These are phyloP conservation scores for Helobdella robusta DNA, from an alignment of 2,888 invertebrate genomes.

Conservation along the genomic window DNA sequence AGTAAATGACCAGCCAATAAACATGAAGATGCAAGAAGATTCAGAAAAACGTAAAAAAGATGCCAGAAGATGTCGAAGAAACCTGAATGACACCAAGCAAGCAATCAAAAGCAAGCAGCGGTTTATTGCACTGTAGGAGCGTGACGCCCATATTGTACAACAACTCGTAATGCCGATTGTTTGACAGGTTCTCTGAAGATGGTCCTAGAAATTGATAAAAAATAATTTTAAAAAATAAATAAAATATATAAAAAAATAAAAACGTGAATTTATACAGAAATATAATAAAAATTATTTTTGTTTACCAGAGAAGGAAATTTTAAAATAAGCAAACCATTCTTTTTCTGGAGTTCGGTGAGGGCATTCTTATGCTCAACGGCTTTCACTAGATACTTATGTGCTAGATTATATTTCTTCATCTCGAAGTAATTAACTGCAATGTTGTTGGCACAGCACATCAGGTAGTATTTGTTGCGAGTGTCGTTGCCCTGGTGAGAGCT, in stretches of 20 bases:
- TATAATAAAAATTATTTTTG: no score
- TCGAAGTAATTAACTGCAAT: conserved; percentile 67
- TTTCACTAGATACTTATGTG: conserved; percentile 68
- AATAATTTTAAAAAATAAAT: no score
- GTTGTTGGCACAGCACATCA: conserved; percentile 67
- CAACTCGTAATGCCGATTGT: conserved; percentile 59
- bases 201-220: conserved; percentile 52
- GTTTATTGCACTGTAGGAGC: conserved; percentile 68
- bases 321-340: neutral
- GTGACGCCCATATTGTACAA: conserved; percentile 76
- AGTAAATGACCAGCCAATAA: no score
- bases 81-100: conserved; percentile 74
- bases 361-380: conserved; percentile 59
- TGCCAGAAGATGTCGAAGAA: no score
- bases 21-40: no score
- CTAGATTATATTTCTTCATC: conserved; percentile 69
- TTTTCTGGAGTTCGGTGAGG: conserved; percentile 8
- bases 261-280: no score
- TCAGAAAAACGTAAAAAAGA: no score
- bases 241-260: no score
- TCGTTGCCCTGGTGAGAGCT: conserved; percentile 39
- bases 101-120: conserved; percentile 79
- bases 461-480: conserved; percentile 55
- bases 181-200: conserved; percentile 55
- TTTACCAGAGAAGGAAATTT: no score